Base-by-base conservation (phyloP, 2,113 vertebrate species). In the Xiphophorus maculatus region DNA sequence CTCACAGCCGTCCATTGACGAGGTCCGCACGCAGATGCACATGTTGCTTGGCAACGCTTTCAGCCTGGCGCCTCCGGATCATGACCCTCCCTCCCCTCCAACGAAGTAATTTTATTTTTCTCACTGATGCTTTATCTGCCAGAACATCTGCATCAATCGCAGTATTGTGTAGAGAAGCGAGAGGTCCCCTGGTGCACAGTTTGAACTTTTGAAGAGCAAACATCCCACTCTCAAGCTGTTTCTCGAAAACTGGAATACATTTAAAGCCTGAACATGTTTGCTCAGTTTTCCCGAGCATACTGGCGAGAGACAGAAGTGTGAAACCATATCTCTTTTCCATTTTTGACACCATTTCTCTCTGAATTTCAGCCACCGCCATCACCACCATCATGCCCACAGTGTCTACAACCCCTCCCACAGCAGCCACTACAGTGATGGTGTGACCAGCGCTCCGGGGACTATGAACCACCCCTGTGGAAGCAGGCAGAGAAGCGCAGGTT, bases 11-110 rank as follows among this genome's bases (percentile, higher is more conserved):
- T 99, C 97, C 90, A 98, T 99, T 73, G 97, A 99, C 3, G 97
- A 99, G 89, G 98, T 99, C 83, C 93, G 97, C 70, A 96, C 97
- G 75, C 98, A 99, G 93, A 99, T 99, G 98, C 97, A 99, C 70
- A 95, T 99, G 96, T 95, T 99, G 74, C 94, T 99, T 87, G 98
- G 98, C 91, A 98, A 98, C 82, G 97, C 98, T 63, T 99, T 99
- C 92, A 98, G 97, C 93, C 93, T 99, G 93, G 98, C 97, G 0
- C 96, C 97, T 0, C 95, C 96, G 0, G 97, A 97, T 87, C 97
- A 96, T 0, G 88, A 89, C 84, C 91, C 91, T 1, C 93, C 92
- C 37, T 92, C 93, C 28, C 89, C 91, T n/a, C 89, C 85, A 19
- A 94, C 84, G 90, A 91, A 84, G 92, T 93, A 85, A 84, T 62